Evolutionary conservation across 2,797 vertebrate species (phyloP), one percentile per base, ranked within the genome.

Genomic region (Poecilia gillii): DNA sequence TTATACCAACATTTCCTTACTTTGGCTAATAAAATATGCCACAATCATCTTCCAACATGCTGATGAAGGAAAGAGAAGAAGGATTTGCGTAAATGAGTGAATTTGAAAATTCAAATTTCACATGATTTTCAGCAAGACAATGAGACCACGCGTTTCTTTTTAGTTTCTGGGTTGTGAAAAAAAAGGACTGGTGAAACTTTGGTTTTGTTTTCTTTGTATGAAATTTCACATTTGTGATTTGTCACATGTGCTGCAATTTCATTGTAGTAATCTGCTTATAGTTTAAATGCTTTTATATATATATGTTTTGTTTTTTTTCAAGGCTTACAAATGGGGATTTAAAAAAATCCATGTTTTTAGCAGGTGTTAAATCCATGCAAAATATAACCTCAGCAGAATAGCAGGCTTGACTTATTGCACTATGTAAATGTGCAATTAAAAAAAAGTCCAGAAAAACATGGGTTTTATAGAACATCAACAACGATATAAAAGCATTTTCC

Each of bases 11-110:
- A 66, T 59, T 33, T 66, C 12, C 62, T 20, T 72, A 62, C 41
- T 76, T 45, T 71, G 25, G 33, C 36, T 14, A 28, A 51, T 33
- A 57, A 57, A n/a, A 74, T 83, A 70, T 28, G 2, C 73, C 62
- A 31, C 9, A n/a, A 25, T 5, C 16, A 73, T 41, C 45, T 55
- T 49, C 6, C 55, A 75, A 74, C 55, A 59, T 41, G 25, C 43
- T 47, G 14, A 6, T 2, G 39, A 49, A 57, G 57, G 31, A 31
- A 59, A 53, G 43, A 76, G 4, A 33, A 62, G 9, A n/a, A 2
- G 1, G 1, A 6, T 62, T 28, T 8, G 36, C 43, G 46, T 76
- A 23, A 64, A 79, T 33, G 28, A 14, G 43, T 72, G 36, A 43
- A 51, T n/a, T 20, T 14, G 51, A 31, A 78, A 33, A 47, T 72